These are phyloP conservation scores for Cenopis cana DNA, from an alignment of 2,888 invertebrate species.

Conservation along the genomic window DNA sequence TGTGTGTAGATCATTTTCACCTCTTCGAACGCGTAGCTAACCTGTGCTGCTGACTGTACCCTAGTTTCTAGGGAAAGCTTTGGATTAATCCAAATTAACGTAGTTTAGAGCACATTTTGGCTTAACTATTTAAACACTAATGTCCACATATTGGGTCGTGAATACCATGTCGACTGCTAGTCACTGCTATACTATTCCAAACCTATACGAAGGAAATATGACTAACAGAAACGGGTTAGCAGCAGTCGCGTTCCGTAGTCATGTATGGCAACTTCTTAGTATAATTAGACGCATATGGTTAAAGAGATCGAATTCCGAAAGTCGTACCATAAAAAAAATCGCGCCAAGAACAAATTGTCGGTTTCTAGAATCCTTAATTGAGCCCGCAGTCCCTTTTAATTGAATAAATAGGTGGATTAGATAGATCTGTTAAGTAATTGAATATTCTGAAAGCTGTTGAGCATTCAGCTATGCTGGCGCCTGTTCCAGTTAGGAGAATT, in stretches of 20 bases:
- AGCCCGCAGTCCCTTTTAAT: slow-evolving; percentile 40
- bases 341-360: slow-evolving; percentile 11
- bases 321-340: slow-evolving; percentile 14
- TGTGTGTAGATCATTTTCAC: no score
- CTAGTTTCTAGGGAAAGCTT: not conserved
- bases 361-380: slow-evolving; percentile 31
- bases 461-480: slow-evolving; percentile 37
- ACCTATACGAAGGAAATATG: slow-evolving; percentile 17
- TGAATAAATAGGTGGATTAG: slow-evolving; percentile 39
- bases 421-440: slow-evolving; percentile 39
- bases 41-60: no score
- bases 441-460: slow-evolving; percentile 36
- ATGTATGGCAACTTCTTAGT: slow-evolving; percentile 32
- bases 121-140: no score
- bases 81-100: no score
- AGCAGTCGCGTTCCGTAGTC: not conserved
- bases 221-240: slow-evolving; percentile 20
- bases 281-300: slow-evolving; percentile 43
- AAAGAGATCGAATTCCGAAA: slow-evolving; percentile 46
- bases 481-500: slow-evolving; percentile 29
- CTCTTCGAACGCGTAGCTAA: no score
- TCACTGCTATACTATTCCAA: slow-evolving; percentile 2
- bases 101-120: no score
- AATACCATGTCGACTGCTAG: not conserved
- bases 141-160: no score